Percentiles rank a stretch among this genome's conserved stretches.
Conservation (phyloP, 2,113 vertebrate species). For the Marmota monax region DNA sequence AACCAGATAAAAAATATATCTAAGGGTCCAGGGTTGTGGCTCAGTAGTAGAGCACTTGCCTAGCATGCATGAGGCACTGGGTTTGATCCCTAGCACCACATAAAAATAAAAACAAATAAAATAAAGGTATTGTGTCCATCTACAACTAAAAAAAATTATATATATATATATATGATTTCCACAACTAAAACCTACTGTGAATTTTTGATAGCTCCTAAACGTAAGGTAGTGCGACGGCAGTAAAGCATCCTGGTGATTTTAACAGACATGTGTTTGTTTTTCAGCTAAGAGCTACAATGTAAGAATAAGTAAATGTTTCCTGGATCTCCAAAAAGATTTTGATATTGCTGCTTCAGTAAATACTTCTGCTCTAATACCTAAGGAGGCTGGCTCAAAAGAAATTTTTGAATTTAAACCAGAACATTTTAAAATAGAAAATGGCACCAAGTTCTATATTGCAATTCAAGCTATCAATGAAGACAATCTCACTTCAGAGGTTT, state of each 20-base stretch:
- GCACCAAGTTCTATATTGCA: constrained; percentile 79
- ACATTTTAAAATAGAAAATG: constrained; percentile 68
- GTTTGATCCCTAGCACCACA: too few relatives aligned
- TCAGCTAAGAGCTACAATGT: constrained; percentile 85
- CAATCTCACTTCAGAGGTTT: constrained; percentile 76
- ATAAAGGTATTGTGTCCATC: too few relatives aligned
- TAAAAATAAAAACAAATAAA: too few relatives aligned
- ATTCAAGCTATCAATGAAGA: constrained; percentile 71
- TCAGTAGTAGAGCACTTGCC: too few relatives aligned
- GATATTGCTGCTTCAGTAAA: constrained; percentile 70
- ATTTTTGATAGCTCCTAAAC: neutral
- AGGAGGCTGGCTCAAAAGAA: constrained; percentile 76
- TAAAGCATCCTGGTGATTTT: neutral
- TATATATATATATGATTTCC: neutral
- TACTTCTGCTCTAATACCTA: constrained; percentile 75
- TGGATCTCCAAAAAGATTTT: constrained; percentile 78
- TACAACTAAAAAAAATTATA: too few relatives aligned
- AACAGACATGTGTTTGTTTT: constrained; percentile 60
- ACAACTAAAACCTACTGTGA: neutral
- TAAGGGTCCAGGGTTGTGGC: neutral
- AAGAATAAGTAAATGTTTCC: constrained; percentile 79
- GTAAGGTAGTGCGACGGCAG: neutral
- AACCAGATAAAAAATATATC: neutral
- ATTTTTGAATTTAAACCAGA: constrained; percentile 78
- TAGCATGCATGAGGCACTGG: too few relatives aligned